Base-by-base conservation (phyloP, 2,113 vertebrate species). In the Glaucomys volans region DNA sequence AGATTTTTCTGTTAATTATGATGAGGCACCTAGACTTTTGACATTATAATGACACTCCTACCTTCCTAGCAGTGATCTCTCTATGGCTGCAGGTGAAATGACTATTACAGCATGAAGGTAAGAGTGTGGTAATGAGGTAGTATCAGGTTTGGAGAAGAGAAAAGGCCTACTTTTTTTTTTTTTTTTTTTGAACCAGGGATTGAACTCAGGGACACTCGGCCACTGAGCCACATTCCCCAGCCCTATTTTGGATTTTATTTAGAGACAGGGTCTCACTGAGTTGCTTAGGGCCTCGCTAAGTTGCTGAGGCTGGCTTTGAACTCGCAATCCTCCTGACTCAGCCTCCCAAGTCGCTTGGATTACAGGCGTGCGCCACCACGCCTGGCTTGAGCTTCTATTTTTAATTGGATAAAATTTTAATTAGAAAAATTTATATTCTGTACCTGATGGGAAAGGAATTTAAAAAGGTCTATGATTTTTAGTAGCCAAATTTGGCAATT, bases 1-100 rank as follows among this genome's bases (percentile, higher is more conserved):
- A 71, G 37, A 74, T 28, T 77, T 77, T 90, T 96, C n/a, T 83
- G 52, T 87, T 75, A 83, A 87, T 77, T 59, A 93, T 71, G 57
- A 67, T 37, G 0, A 66, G 81, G 86, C 32, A 77, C n/a, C 64
- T 66, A 90, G 81, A 92, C 8, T 71, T 69, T 35, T 22, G 57
- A 76, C 40, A 88, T 75, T 80, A 94, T 0, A 94, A 50, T 44
- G 32, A 93, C 67, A 62, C 40, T 66, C 83, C 57, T 86, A 91
- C 47, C 2, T 88, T 93, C 59, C 16, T 57, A 97, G 37, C 18
- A 84, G 14, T 74, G 80, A 94, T 30, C 40, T 59, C 35, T 59
- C 16, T 95, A 32, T 79, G 57, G 71, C 37, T 92, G 14, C 35
- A 97, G 32, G 28, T 67, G 26, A 95, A 94, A 95, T 74, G 10